Evolutionary conservation across 1,140 invertebrate genomes (phyloP), one percentile per base, ranked within the genome.

Genomic region (Polypedilum pembai): DNA sequence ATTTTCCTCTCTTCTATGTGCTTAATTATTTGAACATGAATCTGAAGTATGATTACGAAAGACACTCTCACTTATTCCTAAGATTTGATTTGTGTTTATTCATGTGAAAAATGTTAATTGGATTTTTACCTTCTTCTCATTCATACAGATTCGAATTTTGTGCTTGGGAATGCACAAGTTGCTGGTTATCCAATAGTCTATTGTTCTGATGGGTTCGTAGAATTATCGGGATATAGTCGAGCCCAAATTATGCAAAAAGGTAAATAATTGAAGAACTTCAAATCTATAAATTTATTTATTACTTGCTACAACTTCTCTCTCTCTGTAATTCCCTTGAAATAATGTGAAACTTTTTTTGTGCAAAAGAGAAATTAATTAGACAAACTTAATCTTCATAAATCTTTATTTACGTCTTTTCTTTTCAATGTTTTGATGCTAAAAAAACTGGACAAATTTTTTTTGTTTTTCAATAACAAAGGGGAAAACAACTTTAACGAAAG

Each of bases 191-290:
- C 96, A 76, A 97, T 98, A 84, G 96, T 98, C 76, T 98, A 98
- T 85, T 98, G 96, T 85, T 96, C 94, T 3, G 95, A 98, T 88
- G 96, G 95, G 73, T 98, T 98, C 86, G 96, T 94, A 83, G 95
- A 98, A 85, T 89, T 98, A 84, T 97, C 95, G 75, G 95, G 95
- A 76, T 96, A 91, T 85, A 87, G 92, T 75, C 87, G 96, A 76
- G 95, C 95, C 56, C 94, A 98, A 85, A 95, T 96, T 83, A 96
- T 96, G 94, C 95, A 97, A 84, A 96, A 96, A 82, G 92, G 81
- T 82, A 80, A 80, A 78, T 45, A 56, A 33, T 33, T 1, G 5
- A 33, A 33, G 2, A 33, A 33, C 5, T 33, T 33, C 2, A 3
- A 33, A 33, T 33, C 24, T 33, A 33, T 33, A 33, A 5, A 5